Evolutionary conservation across 2,888 invertebrate species (phyloP), one percentile per base, ranked within the genome.

Genomic region (Agonum fuliginosum): DNA sequence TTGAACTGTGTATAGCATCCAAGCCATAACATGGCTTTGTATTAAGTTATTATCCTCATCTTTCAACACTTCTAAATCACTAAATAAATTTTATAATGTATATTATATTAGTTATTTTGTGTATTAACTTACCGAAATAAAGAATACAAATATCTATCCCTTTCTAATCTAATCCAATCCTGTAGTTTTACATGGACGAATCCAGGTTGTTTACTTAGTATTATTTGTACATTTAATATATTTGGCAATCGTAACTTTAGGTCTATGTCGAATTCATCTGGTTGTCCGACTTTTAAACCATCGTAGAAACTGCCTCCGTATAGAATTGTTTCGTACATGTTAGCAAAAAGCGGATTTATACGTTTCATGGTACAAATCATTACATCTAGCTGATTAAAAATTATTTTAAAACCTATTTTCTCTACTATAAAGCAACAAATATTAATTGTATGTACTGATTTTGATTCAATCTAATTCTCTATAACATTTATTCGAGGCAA

Each of bases 261-360:
- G 83, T 91, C 90, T 83, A 91, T 86, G 81, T 92, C 92, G 80
- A 89, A 92, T 81, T 92, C 92, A 78, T 90, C 88, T 12, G 91
- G 89, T 73, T 88, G 87, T 1, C 89, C 87, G 0, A 91, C 88
- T 83, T 90, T 90, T 22, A 91, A 87, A 12, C 88, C 87, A 81
- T 92, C 91, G 78, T 89, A 91, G 43, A 87, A 91, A 81, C 91
- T 91, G 5, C 92, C 92, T 0, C 89, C 90, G 79, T 87, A 90
- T 78, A 88, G 85, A 0, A 86, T 84, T 17, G 78, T 81, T 58
- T 81, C 79, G 69, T 78, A 88, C 37, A 84, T 78, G 20, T 78
- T 82, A 3, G 79, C 79, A 74, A 88, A 88, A 1, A 87, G 78
- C 2, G 77, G 4, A 80, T 84, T 82, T 10, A 80, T 80, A 3